Evolutionary conservation across 2,888 invertebrate species (phyloP).

Genomic region (Morpho helenor): DNA sequence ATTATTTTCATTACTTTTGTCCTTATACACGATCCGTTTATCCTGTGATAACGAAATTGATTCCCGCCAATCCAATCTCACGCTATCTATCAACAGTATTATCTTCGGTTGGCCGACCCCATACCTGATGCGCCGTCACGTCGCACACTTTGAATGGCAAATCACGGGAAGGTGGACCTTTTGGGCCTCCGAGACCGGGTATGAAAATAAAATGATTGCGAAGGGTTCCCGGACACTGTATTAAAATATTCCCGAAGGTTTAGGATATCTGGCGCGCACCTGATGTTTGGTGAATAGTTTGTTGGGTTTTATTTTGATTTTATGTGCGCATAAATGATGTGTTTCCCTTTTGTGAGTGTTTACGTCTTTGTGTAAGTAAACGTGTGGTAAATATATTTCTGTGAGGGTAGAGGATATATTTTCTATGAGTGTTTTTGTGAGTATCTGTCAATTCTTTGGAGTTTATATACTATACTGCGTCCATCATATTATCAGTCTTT

Average conservation of each 20-base stretch:
- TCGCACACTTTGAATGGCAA: constrained; percentile 66
- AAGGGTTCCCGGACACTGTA: constrained; percentile 60
- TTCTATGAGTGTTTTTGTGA: no score
- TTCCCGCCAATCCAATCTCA: constrained; percentile 50
- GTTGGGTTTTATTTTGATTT: constrained; percentile 56
- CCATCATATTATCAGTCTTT: no score
- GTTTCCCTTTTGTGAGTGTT: not conserved
- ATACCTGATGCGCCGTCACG: constrained; percentile 36
- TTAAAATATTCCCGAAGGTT: constrained; percentile 72
- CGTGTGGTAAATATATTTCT: no score
- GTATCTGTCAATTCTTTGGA: no score
- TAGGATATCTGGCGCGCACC: constrained; percentile 47
- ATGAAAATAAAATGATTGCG: constrained; percentile 78
- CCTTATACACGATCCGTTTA: no score
- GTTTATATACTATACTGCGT: no score
- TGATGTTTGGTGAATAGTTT: constrained; percentile 63
- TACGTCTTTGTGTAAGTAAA: not conserved
- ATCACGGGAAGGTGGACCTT: constrained; percentile 72
- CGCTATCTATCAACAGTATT: constrained; percentile 67
- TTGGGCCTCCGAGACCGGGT: constrained; percentile 65
- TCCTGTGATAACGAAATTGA: constrained; percentile 38
- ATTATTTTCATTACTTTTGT: no score
- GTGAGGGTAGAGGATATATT: no score
- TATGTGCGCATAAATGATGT: constrained; percentile 37
- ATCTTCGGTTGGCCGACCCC: constrained; percentile 43